Evolutionary conservation across 2,888 invertebrate genomes (phyloP).

Genomic region (Anarsia innoxiella): DNA sequence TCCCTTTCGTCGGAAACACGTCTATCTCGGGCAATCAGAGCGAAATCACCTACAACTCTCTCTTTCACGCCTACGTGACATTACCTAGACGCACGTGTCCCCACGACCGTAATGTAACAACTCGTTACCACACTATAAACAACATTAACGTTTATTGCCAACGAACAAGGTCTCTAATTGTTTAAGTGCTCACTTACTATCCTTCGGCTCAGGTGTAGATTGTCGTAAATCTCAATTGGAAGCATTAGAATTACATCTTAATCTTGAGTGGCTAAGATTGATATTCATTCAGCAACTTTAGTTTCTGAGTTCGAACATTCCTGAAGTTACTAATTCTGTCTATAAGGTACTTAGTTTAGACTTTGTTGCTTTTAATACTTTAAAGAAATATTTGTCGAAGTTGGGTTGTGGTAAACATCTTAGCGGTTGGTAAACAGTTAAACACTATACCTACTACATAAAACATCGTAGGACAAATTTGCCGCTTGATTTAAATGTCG

Average conservation of each 20-base stretch:
- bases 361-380: conserved; percentile 28
- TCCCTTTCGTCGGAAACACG: conserved; percentile 59
- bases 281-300: conserved; percentile 22
- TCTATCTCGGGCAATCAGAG: conserved; percentile 54
- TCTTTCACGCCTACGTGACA: conserved; percentile 42
- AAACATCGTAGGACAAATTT: conserved; percentile 47
- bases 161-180: conserved; percentile 48
- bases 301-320: conserved; percentile 27
- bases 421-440: conserved; percentile 9
- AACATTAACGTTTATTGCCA: conserved; percentile 49
- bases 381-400: background rate
- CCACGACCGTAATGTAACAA: conserved; percentile 45
- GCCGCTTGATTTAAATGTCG: conserved; percentile 47
- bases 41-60: conserved; percentile 35
- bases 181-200: conserved; percentile 28
- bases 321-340: conserved; percentile 31
- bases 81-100: conserved; percentile 58
- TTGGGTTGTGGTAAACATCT: conserved; percentile 1
- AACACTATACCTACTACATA: too few relatives aligned
- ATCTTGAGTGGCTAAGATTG: conserved; percentile 25
- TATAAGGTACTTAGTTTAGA: conserved; percentile 20
- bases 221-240: conserved; percentile 19
- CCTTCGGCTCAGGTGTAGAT: conserved; percentile 12
- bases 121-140: conserved; percentile 37
- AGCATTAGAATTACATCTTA: conserved; percentile 29